phyloP scores from a whole-genome alignment of 1,140 invertebrate genomes.

The Bombus vancouverensis region DNA sequence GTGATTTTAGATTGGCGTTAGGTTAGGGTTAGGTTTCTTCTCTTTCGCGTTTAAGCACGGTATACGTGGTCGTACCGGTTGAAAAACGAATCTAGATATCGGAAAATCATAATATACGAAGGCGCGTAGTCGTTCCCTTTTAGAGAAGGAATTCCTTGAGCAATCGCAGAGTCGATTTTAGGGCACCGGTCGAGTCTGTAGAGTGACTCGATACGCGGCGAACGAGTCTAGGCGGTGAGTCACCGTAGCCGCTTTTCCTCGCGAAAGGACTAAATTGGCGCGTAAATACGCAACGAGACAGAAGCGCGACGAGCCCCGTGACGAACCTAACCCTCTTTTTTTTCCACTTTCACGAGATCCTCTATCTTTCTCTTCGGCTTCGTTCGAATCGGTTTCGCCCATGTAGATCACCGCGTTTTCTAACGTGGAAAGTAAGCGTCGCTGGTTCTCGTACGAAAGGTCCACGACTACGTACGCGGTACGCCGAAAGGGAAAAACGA shows the following conservation, averaged over 20 bases:
- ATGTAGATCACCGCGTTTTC: not conserved
- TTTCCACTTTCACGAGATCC: constrained; percentile 25
- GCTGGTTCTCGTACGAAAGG: too few species aligned
- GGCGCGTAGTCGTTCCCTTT: not conserved
- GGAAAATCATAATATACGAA: not conserved
- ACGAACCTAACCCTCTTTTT: constrained; percentile 1
- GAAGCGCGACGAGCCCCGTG: constrained; percentile 2
- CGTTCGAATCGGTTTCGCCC: not conserved
- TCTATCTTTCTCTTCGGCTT: not conserved
- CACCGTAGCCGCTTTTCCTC: constrained; percentile 32
- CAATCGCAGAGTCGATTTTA: constrained; percentile 13
- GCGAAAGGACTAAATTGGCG: constrained; percentile 40
- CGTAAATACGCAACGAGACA: constrained; percentile 36
- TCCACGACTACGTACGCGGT: not conserved
- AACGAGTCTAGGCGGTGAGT: constrained; percentile 31
- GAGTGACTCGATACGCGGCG: constrained; percentile 18
- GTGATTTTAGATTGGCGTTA: too few species aligned
- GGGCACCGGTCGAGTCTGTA: constrained; percentile 15
- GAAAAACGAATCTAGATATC: too few species aligned
- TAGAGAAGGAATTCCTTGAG: constrained; percentile 31
- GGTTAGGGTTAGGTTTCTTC: too few species aligned
- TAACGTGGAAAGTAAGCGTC: constrained; percentile 19
- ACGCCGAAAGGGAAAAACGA: not conserved
- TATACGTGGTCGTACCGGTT: too few species aligned
- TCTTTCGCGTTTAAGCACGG: too few species aligned